Conservation (phyloP, 2,113 vertebrate genomes). For the Forbesichthys agassizii region DNA sequence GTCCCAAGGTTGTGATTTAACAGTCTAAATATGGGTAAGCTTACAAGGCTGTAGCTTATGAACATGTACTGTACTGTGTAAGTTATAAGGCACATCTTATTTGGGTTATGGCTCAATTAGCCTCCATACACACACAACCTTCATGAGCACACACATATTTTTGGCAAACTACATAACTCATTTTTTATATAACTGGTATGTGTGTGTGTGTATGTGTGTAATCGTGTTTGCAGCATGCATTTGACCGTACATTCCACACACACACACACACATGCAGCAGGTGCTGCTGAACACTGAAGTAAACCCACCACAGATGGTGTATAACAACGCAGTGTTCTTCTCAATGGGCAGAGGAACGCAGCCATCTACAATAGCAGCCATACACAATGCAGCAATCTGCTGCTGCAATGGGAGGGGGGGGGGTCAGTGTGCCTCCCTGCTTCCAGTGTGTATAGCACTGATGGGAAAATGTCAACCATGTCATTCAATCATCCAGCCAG, state of each 20-base stretch:
- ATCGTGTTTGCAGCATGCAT: too few species aligned
- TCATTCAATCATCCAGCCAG: constrained; percentile 54
- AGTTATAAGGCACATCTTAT: too few species aligned
- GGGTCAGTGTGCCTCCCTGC: constrained; percentile 26
- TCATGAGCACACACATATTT: neutral
- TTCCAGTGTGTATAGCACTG: constrained; percentile 34
- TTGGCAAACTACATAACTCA: neutral
- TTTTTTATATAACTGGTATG: neutral
- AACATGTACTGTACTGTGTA: too few species aligned
- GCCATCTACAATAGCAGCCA: constrained; percentile 12
- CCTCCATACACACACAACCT: neutral
- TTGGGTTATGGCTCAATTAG: too few species aligned
- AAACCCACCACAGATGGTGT: constrained; percentile 12
- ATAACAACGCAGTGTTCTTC: constrained; percentile 13
- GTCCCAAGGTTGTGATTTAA: too few species aligned
- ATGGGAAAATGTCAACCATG: constrained; percentile 60
- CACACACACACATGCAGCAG: neutral
- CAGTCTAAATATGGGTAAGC: too few species aligned
- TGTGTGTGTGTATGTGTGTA: too few species aligned
- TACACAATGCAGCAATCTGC: constrained; percentile 25
- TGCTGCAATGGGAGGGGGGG: constrained; percentile 1
- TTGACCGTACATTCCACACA: neutral
- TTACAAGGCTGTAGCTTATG: too few species aligned
- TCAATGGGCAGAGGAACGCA: constrained; percentile 17
- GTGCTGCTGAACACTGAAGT: neutral